phyloP scores from a whole-genome alignment of 1,140 invertebrate species.

The Drosophila repleta region DNA sequence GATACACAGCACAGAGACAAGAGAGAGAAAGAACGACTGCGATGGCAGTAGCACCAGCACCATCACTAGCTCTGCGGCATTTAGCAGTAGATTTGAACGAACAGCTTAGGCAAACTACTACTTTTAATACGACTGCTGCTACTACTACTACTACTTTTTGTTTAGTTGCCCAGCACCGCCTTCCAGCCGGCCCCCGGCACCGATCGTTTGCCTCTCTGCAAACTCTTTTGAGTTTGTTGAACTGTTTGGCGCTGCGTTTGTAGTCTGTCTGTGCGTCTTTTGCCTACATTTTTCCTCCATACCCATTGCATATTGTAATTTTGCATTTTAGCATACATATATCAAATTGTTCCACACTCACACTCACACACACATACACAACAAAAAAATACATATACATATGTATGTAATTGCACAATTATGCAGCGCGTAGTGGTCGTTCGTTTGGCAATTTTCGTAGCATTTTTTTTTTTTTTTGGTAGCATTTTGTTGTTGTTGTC shows the following conservation, averaged over 20 bases:
- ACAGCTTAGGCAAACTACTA: conserved; percentile 20
- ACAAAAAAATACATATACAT: conserved; percentile 46
- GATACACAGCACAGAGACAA: conserved; percentile 66
- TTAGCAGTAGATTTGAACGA: conserved; percentile 57
- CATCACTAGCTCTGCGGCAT: conserved; percentile 44
- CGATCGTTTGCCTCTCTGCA: conserved; percentile 23
- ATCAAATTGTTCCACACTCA: conserved; percentile 49
- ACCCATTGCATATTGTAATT: conserved; percentile 68
- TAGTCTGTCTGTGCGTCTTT: conserved; percentile 24
- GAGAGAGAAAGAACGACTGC: background rate
- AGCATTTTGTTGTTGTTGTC: conserved; percentile 20
- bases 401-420: conserved; percentile 75
- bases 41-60: background rate
- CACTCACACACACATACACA: conserved; percentile 42
- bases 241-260: conserved; percentile 42
- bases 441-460: conserved; percentile 56
- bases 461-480: conserved; percentile 20
- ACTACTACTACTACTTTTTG: conserved; percentile 25
- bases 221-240: conserved; percentile 57
- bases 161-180: conserved; percentile 15
- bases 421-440: conserved; percentile 64
- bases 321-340: conserved; percentile 66
- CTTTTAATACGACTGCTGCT: conserved; percentile 17
- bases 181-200: background rate
- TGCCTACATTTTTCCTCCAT: conserved; percentile 25